phyloP scores from a whole-genome alignment of 2,888 invertebrate genomes.

The Cheilosia vernalis region DNA sequence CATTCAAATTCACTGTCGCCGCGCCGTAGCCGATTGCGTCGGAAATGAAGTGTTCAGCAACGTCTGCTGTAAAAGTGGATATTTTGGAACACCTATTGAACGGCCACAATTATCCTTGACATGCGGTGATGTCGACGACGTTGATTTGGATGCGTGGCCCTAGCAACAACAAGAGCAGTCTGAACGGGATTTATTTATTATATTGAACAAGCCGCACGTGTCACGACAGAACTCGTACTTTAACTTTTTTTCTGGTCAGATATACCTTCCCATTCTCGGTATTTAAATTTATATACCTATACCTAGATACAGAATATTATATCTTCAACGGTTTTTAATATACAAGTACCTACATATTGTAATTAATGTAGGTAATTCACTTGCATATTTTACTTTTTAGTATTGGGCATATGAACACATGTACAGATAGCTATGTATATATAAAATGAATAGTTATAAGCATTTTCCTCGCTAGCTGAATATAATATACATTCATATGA shows the following conservation, averaged over 20 bases:
- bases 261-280: constrained; percentile 2
- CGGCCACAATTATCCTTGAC: constrained; percentile 75
- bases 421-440: too few species aligned
- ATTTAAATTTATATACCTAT: neutral
- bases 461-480: neutral
- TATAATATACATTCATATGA: neutral
- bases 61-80: constrained; percentile 71
- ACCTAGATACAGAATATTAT: too few species aligned
- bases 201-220: constrained; percentile 72
- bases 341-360: too few species aligned
- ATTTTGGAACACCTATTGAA: constrained; percentile 75
- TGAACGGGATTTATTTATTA: constrained; percentile 63
- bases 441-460: too few species aligned
- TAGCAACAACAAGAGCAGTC: constrained; percentile 75
- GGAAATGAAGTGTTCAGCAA: constrained; percentile 72
- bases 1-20: constrained; percentile 22
- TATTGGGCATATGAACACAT: too few species aligned
- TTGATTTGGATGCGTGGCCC: constrained; percentile 72
- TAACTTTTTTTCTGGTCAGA: constrained; percentile 42
- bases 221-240: constrained; percentile 47
- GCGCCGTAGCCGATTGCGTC: constrained; percentile 64
- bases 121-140: constrained; percentile 74
- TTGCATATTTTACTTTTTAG: too few species aligned
- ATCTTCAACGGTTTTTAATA: too few species aligned
- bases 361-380: too few species aligned